Conservation (phyloP, 1,140 invertebrate species). For the Drosophila aff. region DNA sequence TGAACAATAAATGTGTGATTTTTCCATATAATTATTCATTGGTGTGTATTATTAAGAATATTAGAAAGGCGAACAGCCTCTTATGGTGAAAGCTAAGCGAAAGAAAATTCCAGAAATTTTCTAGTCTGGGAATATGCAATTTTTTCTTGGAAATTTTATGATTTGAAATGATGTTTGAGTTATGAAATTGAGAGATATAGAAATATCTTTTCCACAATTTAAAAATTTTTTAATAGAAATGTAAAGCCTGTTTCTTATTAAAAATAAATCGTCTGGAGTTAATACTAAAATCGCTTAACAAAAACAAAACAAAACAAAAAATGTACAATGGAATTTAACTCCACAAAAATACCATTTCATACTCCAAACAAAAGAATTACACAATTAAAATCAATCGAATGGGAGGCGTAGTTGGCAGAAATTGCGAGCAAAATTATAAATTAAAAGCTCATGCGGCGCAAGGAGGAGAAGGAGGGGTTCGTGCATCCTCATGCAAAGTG, state of each 20-base stretch:
- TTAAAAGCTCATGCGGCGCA: constrained; percentile 17
- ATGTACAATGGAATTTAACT: not conserved
- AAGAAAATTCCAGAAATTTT: constrained; percentile 1
- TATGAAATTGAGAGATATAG: not conserved
- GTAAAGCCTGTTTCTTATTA: not conserved
- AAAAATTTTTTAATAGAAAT: too few relatives aligned
- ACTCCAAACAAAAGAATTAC: not conserved
- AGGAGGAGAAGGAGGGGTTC: not conserved
- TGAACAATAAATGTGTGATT: not conserved
- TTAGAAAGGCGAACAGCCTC: not conserved
- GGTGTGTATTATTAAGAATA: not conserved
- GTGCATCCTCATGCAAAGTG: constrained; percentile 9
- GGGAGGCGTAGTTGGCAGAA: not conserved
- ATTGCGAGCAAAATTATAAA: constrained; percentile 24
- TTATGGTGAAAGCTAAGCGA: not conserved
- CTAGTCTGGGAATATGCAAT: not conserved
- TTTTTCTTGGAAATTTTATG: not conserved
- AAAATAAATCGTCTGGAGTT: not conserved
- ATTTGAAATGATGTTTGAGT: not conserved
- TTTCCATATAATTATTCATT: not conserved
- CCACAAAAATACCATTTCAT: not conserved
- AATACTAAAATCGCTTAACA: not conserved
- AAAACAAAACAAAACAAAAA: not conserved
- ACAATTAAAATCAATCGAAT: not conserved
- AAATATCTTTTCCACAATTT: not conserved